phyloP scores from a whole-genome alignment of 2,888 invertebrate species.

The Agonum fuliginosum region DNA sequence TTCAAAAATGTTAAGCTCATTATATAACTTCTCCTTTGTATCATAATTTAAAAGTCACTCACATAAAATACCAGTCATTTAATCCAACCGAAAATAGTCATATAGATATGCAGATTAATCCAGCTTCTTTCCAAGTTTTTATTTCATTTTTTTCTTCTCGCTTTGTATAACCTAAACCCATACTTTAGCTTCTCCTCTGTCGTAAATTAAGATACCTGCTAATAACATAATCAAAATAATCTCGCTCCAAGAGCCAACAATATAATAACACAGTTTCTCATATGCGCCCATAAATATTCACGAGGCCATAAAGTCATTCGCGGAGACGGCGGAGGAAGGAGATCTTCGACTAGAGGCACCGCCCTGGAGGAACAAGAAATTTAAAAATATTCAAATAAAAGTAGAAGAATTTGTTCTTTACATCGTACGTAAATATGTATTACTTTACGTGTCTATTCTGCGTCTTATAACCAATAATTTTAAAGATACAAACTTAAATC shows the following conservation, averaged over 20 bases:
- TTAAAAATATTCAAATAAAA: neutral
- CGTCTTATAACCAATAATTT: too few species aligned
- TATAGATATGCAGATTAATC: slow-evolving; percentile 39
- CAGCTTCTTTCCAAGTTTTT: neutral
- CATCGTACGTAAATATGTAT: too few species aligned
- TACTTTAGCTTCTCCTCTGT: slow-evolving; percentile 19
- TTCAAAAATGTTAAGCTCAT: neutral
- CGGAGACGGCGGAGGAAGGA: slow-evolving; percentile 8
- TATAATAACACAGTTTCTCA: slow-evolving; percentile 55
- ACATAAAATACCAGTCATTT: slow-evolving; percentile 13
- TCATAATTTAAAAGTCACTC: slow-evolving; percentile 6
- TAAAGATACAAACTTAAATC: too few species aligned
- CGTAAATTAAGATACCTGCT: slow-evolving; percentile 58
- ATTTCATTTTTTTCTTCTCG: slow-evolving; percentile 6
- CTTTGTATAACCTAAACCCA: neutral
- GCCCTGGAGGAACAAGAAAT: too few species aligned
- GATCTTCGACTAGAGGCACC: neutral
- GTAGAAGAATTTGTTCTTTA: too few species aligned
- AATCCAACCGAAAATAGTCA: slow-evolving; percentile 9
- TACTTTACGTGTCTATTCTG: too few species aligned
- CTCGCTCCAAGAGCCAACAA: slow-evolving; percentile 30
- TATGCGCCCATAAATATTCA: slow-evolving; percentile 58
- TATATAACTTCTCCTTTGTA: neutral
- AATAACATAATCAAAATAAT: slow-evolving; percentile 59
- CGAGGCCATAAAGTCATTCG: slow-evolving; percentile 53